Evolutionary conservation across 1,140 invertebrate species (phyloP).

Genomic region (Nasonia giraulti): DNA sequence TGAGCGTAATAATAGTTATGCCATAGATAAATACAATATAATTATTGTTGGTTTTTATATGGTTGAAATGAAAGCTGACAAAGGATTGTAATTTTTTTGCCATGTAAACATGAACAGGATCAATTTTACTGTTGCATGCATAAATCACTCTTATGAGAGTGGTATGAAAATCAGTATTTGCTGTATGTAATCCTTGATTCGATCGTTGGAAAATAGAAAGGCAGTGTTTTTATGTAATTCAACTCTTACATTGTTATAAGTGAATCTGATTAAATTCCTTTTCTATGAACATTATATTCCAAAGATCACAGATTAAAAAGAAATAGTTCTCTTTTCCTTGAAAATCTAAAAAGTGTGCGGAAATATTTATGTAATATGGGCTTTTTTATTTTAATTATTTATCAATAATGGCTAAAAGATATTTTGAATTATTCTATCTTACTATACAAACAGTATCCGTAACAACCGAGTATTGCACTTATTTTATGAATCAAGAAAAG

Average conservation of each 20-base stretch:
- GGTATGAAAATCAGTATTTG: background rate
- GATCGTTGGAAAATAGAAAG: background rate
- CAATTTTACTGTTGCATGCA: background rate
- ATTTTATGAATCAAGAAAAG: background rate
- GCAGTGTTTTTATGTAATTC: background rate
- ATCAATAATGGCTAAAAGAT: too few species aligned
- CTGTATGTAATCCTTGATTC: background rate
- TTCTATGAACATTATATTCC: background rate
- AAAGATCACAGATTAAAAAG: background rate
- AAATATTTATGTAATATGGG: too few species aligned
- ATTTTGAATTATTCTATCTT: too few species aligned
- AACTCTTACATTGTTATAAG: background rate
- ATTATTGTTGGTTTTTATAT: background rate
- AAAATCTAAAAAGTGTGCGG: too few species aligned
- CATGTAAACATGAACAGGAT: too few species aligned
- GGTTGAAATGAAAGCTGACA: background rate
- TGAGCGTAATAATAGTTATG: background rate
- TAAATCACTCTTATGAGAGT: background rate
- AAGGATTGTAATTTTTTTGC: background rate
- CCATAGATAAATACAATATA: background rate
- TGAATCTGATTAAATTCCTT: background rate
- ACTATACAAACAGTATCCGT: too few species aligned
- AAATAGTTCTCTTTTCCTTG: background rate
- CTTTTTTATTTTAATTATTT: too few species aligned
- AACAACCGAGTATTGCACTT: background rate